These are phyloP conservation scores for Cervus canadensis DNA, from an alignment of 2,113 vertebrate species.

Conservation along the genomic window DNA sequence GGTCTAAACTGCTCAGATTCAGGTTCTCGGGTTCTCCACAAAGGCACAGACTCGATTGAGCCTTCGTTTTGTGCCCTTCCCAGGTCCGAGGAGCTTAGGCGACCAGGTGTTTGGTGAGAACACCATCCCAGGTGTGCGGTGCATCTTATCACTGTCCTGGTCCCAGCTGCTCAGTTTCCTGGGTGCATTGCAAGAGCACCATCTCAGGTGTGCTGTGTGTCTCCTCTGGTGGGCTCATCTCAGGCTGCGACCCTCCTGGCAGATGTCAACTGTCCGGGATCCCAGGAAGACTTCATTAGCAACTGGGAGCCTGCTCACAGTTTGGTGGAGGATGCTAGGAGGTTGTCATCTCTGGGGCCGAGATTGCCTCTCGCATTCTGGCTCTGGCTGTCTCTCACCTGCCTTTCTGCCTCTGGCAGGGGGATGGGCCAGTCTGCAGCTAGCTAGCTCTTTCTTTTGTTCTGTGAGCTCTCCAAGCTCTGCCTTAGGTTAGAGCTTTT, in stretches of 20 bases:
- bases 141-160: not conserved
- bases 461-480: not conserved
- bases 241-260: no score
- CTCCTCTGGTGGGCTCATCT: no score
- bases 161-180: not conserved
- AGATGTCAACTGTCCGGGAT: no score
- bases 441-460: not conserved
- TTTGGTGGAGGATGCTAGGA: not conserved
- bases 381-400: not conserved
- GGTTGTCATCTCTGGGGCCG: not conserved
- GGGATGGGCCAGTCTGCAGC: not conserved
- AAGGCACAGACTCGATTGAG: not conserved
- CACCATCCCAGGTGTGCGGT: not conserved
- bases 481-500: not conserved
- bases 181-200: no score
- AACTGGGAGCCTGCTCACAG: not conserved
- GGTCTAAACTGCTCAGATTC: no score
- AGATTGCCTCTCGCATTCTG: not conserved
- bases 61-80: not conserved
- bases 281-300: no score
- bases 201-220: no score
- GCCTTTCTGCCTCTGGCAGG: not conserved
- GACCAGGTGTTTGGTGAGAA: not conserved
- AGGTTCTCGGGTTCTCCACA: not conserved
- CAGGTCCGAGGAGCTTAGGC: not conserved